Percentiles rank a stretch among this genome's conserved stretches.
Conservation (phyloP, 2,888 invertebrate genomes). For the Agonopterix heracliana region DNA sequence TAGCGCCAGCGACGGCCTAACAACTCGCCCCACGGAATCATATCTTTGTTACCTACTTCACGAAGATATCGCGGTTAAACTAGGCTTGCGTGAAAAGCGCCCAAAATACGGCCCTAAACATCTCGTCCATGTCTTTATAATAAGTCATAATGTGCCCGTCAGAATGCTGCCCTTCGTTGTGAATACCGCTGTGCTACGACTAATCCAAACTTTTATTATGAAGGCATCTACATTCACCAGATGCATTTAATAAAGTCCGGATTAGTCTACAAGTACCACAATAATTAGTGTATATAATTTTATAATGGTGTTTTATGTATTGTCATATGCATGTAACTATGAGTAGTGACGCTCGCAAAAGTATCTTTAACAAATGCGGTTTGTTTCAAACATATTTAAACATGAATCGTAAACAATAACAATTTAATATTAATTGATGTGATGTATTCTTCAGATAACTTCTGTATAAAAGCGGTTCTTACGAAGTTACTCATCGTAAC, state of each 20-base stretch:
- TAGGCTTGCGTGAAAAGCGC: background rate
- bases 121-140: slow-evolving; percentile 6
- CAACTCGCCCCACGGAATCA: slow-evolving; percentile 3
- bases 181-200: slow-evolving; percentile 1
- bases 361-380: no score
- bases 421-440: no score
- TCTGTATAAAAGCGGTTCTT: no score
- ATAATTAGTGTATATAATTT: no score
- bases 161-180: slow-evolving; percentile 8
- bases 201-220: background rate
- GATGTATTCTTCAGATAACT: no score
- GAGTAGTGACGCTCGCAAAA: no score
- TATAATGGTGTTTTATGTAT: no score
- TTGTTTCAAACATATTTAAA: no score
- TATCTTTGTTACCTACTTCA: background rate
- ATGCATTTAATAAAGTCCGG: background rate
- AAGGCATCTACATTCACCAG: background rate
- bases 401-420: no score
- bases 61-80: background rate
- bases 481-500: background rate
- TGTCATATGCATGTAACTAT: no score
- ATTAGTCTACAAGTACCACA: background rate
- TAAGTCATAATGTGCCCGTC: slow-evolving; percentile 1
- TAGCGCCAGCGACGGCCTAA: slow-evolving; percentile 56
- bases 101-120: background rate